These are phyloP conservation scores for Hydrozoanthus gracilis DNA, from an alignment of 92 coral and sea anemone genomes.

Conservation along the genomic window DNA sequence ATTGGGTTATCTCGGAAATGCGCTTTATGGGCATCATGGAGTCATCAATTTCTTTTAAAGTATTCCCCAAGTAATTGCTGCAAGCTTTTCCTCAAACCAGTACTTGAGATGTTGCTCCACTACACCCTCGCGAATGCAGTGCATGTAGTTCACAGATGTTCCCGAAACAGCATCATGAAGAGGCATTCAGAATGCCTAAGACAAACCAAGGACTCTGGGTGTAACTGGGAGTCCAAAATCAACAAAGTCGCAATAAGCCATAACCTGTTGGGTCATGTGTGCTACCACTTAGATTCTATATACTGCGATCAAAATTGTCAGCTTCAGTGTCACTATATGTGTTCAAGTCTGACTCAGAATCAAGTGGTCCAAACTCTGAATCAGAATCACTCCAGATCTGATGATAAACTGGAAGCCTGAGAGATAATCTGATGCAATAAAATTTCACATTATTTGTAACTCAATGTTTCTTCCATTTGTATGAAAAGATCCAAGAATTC, in stretches of 20 bases:
- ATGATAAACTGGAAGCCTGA: conserved; percentile 1
- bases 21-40: conserved; percentile 12
- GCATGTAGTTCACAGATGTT: conserved; percentile 29
- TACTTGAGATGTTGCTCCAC: conserved; percentile 1
- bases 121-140: conserved; percentile 31
- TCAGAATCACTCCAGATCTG: too few species aligned
- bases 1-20: conserved; percentile 13
- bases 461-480: conserved; percentile 58
- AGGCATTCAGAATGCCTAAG: conserved; percentile 42
- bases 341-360: too few species aligned
- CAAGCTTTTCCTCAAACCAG: conserved; percentile 37
- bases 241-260: too few species aligned
- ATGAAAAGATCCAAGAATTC: conserved; percentile 55
- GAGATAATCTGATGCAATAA: neutral
- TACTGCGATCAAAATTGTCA: too few species aligned
- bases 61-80: conserved; percentile 15
- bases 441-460: conserved; percentile 58
- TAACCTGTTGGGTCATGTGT: too few species aligned
- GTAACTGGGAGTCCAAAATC: too few species aligned
- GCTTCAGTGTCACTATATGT: too few species aligned
- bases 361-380: too few species aligned
- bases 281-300: too few species aligned
- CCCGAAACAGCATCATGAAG: conserved; percentile 19
- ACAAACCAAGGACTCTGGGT: conserved; percentile 51
- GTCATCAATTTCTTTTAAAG: conserved; percentile 18